phyloP scores from a whole-genome alignment of 1,140 invertebrate species.

The Tribolium madens region DNA sequence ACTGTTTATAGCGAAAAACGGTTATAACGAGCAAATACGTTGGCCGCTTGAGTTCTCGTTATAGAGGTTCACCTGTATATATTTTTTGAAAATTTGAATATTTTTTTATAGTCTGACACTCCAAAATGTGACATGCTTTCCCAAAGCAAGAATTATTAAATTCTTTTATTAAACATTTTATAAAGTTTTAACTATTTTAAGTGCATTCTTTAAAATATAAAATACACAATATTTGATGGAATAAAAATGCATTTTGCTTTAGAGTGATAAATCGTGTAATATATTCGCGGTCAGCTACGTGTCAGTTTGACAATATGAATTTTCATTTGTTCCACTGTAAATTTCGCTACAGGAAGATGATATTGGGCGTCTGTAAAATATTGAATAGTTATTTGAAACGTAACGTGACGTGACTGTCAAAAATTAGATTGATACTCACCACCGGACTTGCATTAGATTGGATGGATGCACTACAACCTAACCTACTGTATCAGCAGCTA shows the following conservation, averaged over 20 bases:
- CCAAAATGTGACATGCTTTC: too few species aligned
- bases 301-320: constrained; percentile 31
- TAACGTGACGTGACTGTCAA: constrained; percentile 54
- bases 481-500: constrained; percentile 31
- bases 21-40: too few species aligned
- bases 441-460: constrained; percentile 51
- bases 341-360: constrained; percentile 41
- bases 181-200: too few species aligned
- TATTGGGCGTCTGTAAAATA: constrained; percentile 48
- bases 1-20: too few species aligned
- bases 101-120: too few species aligned
- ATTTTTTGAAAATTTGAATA: too few species aligned
- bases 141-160: too few species aligned
- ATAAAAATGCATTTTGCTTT: neutral
- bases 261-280: neutral
- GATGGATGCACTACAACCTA: constrained; percentile 46
- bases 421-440: constrained; percentile 53
- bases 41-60: too few species aligned
- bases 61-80: too few species aligned
- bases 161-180: too few species aligned
- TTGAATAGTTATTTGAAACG: constrained; percentile 53
- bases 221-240: neutral
- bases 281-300: constrained; percentile 22
- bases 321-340: constrained; percentile 43
- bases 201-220: too few species aligned